These are phyloP conservation scores for Allolobophora icterica DNA, from an alignment of 2,888 invertebrate species.

Conservation along the genomic window DNA sequence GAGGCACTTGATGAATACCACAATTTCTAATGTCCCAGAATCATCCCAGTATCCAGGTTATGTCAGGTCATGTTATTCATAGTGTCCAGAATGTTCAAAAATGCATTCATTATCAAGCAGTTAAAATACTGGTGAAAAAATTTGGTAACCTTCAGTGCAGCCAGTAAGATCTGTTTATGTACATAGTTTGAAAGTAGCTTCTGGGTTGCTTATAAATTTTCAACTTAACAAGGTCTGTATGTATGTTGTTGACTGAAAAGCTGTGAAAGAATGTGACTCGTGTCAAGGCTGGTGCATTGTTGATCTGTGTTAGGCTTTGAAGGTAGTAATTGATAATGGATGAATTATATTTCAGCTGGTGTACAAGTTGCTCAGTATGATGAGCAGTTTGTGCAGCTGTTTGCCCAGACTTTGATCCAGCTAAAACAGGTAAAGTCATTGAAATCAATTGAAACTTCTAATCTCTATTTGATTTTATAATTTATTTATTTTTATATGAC, in stretches of 20 bases:
- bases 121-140: not conserved
- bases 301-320: not conserved
- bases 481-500: not conserved
- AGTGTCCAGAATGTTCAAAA: not conserved
- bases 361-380: constrained; percentile 85
- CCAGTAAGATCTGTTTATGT: not conserved
- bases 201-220: no score
- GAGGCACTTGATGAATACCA: no score
- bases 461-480: not conserved
- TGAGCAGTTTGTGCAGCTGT: constrained; percentile 86
- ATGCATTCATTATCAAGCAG: no score
- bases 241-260: no score
- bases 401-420: constrained; percentile 90
- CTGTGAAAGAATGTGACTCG: not conserved
- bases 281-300: not conserved
- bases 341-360: constrained; percentile 69
- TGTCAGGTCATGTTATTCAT: no score
- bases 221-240: no score
- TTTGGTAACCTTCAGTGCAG: no score
- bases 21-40: no score
- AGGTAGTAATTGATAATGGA: not conserved
- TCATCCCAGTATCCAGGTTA: no score
- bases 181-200: no score
- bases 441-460: not conserved
- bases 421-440: constrained; percentile 74